Evolutionary conservation across 2,797 vertebrate species (phyloP).

Genomic region (Melanogrammus aeglefinus): DNA sequence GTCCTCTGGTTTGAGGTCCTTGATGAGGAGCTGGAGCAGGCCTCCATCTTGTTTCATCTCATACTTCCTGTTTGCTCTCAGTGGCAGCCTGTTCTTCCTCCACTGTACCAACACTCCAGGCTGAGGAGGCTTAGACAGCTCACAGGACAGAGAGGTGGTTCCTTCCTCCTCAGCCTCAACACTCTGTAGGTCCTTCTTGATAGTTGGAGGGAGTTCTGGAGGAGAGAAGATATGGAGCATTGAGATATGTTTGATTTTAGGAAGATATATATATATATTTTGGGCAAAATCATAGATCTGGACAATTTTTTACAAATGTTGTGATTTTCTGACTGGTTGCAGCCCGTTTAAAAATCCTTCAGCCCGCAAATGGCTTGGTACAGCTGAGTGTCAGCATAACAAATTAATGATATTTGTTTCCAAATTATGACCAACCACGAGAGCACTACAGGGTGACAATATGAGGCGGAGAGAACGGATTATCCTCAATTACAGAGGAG

Average conservation of each 20-base stretch:
- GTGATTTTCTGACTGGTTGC: too few species aligned
- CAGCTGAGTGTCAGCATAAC: too few species aligned
- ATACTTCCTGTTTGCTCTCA: constrained; percentile 67
- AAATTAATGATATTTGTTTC: too few species aligned
- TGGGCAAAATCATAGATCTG: not conserved
- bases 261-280: not conserved
- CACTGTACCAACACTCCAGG: constrained; percentile 57
- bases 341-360: not conserved
- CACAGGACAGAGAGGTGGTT: constrained; percentile 52
- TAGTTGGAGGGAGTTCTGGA: constrained; percentile 54
- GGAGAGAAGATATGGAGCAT: constrained; percentile 21
- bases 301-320: too few species aligned
- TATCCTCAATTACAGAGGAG: too few species aligned
- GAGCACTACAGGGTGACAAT: too few species aligned
- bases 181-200: constrained; percentile 58
- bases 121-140: constrained; percentile 74
- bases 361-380: not conserved
- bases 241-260: not conserved
- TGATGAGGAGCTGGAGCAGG: constrained; percentile 22
- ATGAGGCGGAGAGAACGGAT: too few species aligned
- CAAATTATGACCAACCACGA: too few species aligned
- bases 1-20: constrained; percentile 2
- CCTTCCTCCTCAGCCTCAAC: constrained; percentile 61
- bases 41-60: constrained; percentile 70
- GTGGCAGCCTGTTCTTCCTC: constrained; percentile 69